A percentile compares a stretch with the other conserved stretches of the same genome.
phyloP scores from a whole-genome alignment of 2,113 vertebrate species.

The Urocitellus parryii region DNA sequence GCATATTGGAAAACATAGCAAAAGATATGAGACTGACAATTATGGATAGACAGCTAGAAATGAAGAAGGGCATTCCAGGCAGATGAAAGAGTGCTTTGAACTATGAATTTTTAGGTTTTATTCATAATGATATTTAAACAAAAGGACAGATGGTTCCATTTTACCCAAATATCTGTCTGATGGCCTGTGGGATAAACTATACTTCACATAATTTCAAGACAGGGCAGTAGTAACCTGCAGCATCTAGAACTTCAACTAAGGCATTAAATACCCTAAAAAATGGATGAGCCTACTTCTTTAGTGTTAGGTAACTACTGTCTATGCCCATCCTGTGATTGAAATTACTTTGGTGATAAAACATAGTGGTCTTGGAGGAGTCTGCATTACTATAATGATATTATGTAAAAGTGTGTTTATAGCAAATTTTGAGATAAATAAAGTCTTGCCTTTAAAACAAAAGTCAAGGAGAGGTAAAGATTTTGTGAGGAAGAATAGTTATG shows the following conservation, averaged over 20 bases:
- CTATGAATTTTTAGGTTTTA: slow-evolving; percentile 25
- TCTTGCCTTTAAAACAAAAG: slow-evolving; percentile 48
- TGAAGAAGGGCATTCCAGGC: not conserved
- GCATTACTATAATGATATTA: slow-evolving; percentile 40
- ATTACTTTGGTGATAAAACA: slow-evolving; percentile 49
- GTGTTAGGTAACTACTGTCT: not conserved
- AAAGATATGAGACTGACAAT: not conserved
- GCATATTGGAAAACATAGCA: not conserved
- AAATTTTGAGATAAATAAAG: slow-evolving; percentile 28
- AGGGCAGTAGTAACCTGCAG: not conserved
- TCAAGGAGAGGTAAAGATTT: not conserved
- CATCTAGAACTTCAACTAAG: slow-evolving; percentile 24
- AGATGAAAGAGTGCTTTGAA: not conserved
- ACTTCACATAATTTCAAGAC: slow-evolving; percentile 4
- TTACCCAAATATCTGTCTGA: not conserved
- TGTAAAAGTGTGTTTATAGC: slow-evolving; percentile 12
- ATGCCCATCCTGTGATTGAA: not conserved
- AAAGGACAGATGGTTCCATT: not conserved
- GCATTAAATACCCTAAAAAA: slow-evolving; percentile 7
- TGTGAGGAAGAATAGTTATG: not conserved
- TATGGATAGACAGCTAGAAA: not conserved
- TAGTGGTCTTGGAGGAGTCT: not conserved
- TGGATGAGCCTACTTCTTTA: not conserved
- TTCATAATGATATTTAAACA: not conserved
- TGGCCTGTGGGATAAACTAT: not conserved